Base-by-base conservation (phyloP, 2,113 vertebrate genomes). In the Petroica traversi region DNA sequence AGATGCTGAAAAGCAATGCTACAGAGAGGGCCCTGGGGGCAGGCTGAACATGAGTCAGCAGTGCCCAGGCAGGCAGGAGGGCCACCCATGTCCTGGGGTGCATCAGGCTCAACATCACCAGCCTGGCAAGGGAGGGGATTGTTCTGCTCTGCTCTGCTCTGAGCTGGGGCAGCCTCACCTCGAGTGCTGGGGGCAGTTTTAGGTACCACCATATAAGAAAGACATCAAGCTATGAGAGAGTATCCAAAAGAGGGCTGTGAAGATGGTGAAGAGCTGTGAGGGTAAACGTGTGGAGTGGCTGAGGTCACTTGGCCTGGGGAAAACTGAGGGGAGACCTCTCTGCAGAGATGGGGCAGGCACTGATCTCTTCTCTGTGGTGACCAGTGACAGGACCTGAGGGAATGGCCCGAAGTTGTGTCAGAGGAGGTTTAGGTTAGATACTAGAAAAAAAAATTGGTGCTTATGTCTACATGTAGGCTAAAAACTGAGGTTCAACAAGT, bases 21-120 rank as follows among this genome's bases (percentile, higher is more conserved):
- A 26, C 0, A 0, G 61, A 51, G 14, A 31, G 36, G 7, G 33
- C 14, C 26, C 54, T 59, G 18, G 26, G 14, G 7, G 9, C 3
- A 49, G 11, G 9, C 0, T 51, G 33, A 43, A 33, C 4, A 0
- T 22, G 61, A 76, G 17, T 0, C 33, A 59, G 72, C 45, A 86
- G 52, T 19, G 11, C 33, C 25, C 45, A 43, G 62, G 17, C 36
- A 67, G 43, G 26, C 72, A 76, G 26, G 36, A 59, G 38, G 14
- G 5, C 7, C 45, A 26, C 0, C 3, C 1, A 0, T 34, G 71
- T 33, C 62, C 33, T 49, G 36, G 17, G 19, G 43, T 0, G 1
- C 17, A 51, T 36, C 62, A 51, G 61, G 45, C 22, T 36, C 52
- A 76, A 52, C 45, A 58, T 18, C 0, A 0, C 29, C 61, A 41